Evolutionary conservation across 23 tunicate species (phyloP), one percentile per base, ranked within the genome.

Genomic region (Pegea sp.): DNA sequence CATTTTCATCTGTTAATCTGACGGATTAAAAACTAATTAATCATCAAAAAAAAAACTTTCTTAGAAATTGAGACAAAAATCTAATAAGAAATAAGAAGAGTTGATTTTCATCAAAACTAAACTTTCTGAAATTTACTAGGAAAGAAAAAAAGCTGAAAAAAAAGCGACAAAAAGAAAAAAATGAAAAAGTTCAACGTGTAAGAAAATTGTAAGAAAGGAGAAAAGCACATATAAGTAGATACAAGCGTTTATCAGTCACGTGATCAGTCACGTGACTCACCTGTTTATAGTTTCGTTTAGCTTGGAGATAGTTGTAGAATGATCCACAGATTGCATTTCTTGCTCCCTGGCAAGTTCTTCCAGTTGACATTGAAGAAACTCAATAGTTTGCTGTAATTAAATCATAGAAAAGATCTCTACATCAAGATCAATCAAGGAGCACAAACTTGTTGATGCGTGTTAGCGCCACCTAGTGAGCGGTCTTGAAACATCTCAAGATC

Each of bases 281-380:
- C 90, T 62, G 30, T 33, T 28, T 3, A 69, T 63, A 21, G 33
- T 57, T 30, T 57, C 65, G 51, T 68, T 76, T 26, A 76, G 57
- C 21, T 24, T 24, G 3, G 75, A 20, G 5, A 70, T 57, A 19
- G 51, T 48, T 5, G 52, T 55, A 29, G 28, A 53, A 34, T 78
- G 65, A 31, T 79, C 77, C 0, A 30, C 31, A 20, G 56, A 5
- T 48, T 79, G 91, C 0, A 28, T 27, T 59, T 78, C 91, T 5
- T 70, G 78, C 29, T 78, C 91, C 46, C 53, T 44, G 31, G 72
- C 91, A 6, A 78, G 30, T 31, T 78, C 91, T 28, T 58, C 91
- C 24, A 78, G 57, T 44, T 78, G 91, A 18, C 21, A 26, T 59
- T 78, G 91, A 28, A 78, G 56, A 71, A 50, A 78, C 49, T 78